A percentile compares a stretch with the other conserved stretches of the same genome.
These are phyloP conservation scores for Panurus biarmicus DNA, from an alignment of 2,113 vertebrate genomes.

Conservation along the genomic window DNA sequence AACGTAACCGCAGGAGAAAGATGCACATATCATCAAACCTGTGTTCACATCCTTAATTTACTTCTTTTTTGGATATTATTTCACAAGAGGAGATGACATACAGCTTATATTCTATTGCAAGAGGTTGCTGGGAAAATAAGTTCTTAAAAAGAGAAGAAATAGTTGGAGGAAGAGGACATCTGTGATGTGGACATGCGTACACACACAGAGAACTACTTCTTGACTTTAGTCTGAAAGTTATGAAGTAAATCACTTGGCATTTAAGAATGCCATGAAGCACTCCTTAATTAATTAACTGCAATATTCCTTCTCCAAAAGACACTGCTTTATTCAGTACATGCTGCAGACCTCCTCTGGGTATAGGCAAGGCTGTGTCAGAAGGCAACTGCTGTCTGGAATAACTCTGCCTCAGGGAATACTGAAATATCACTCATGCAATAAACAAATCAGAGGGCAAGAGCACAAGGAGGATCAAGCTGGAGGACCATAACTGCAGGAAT, in stretches of 20 bases:
- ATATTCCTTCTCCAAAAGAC: background rate
- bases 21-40: background rate
- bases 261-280: background rate
- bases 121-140: background rate
- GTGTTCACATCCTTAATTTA: background rate
- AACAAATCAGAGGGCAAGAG: background rate
- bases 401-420: background rate
- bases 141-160: background rate
- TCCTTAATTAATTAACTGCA: background rate
- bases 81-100: background rate
- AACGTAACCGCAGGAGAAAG: background rate
- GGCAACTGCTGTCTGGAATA: background rate
- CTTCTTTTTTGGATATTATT: background rate
- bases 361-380: background rate
- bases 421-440: background rate
- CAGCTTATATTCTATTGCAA: background rate
- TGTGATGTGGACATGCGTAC: fast-evolving
- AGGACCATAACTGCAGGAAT: background rate
- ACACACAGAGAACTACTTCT: background rate
- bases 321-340: background rate
- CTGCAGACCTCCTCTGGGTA: background rate
- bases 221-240: background rate
- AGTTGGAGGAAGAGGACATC: background rate
- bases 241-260: background rate
- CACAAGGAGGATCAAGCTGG: background rate